Percentiles rank a stretch among this genome's conserved stretches.
These are phyloP conservation scores for Felis catus DNA, from an alignment of 2,113 vertebrate species.

Conservation along the genomic window F.catus_Fca126_mat1.0 CM031420.1:125905001-125905500, in stretches of 20 bases:
- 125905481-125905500: not conserved
- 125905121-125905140: not conserved
- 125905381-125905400: not conserved
- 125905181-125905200: not conserved
- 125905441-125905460: not conserved
- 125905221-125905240: not conserved
- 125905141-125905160: not conserved
- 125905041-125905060: not conserved
- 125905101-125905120: not conserved
- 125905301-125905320: not conserved
- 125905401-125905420: not conserved
- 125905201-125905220: not conserved
- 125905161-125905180: not conserved
- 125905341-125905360: not conserved
- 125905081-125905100: not conserved
- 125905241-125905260: not conserved
- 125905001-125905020: not conserved
- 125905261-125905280: not conserved
- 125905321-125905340: not conserved
- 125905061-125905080: too few relatives aligned
- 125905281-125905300: not conserved
- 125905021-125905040: not conserved
- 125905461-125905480: not conserved
- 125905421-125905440: not conserved
- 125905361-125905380: not conserved